A percentile compares a stretch with the other conserved stretches of the same genome.
Conservation (phyloP, 2,888 invertebrate species). For the Mycalesis mineus region DNA sequence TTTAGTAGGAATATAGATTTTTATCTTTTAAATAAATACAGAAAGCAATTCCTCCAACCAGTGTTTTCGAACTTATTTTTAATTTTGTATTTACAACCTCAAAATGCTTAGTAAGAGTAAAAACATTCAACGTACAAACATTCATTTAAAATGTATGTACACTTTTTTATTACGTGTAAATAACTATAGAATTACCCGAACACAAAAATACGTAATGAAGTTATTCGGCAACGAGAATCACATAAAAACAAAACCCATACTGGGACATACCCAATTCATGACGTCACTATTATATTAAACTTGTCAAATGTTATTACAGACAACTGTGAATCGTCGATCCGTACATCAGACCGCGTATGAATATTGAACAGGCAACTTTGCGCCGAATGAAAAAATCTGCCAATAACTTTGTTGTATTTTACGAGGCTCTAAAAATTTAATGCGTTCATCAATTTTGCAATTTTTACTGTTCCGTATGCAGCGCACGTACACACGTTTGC, state of each 20-base stretch:
- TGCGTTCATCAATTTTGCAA: slow-evolving; percentile 34
- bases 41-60: no score
- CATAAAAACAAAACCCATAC: slow-evolving; percentile 8
- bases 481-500: slow-evolving; percentile 19
- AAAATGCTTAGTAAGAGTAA: no score
- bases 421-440: slow-evolving; percentile 50
- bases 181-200: no score
- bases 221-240: not conserved
- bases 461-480: slow-evolving; percentile 24
- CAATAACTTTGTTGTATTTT: slow-evolving; percentile 38
- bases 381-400: slow-evolving; percentile 39
- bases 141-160: no score
- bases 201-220: no score
- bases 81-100: no score
- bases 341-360: slow-evolving; percentile 34
- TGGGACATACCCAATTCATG: slow-evolving; percentile 34
- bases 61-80: no score
- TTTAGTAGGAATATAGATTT: no score
- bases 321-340: slow-evolving; percentile 28
- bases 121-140: no score
- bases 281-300: slow-evolving; percentile 27
- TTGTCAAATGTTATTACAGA: slow-evolving; percentile 30
- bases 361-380: slow-evolving; percentile 35
- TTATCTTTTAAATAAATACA: no score
- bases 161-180: no score